Evolutionary conservation across 2,113 vertebrate genomes (phyloP).

Genomic region (Aldabrachelys gigantea): DNA sequence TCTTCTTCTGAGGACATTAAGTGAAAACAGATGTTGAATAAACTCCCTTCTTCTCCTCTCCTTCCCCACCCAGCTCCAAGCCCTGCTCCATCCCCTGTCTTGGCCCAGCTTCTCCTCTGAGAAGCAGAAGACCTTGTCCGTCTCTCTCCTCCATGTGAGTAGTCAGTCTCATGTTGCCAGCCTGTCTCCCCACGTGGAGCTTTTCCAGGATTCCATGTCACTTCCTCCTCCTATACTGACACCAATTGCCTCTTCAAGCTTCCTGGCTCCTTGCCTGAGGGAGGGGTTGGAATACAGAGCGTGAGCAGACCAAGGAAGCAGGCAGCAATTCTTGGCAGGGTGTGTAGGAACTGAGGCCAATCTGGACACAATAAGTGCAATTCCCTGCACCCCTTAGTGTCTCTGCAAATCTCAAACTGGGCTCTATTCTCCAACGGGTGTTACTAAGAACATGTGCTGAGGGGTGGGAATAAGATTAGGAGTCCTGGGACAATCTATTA

Average conservation of each 20-base stretch:
- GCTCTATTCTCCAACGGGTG: rapidly evolving
- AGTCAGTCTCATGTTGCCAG: not conserved
- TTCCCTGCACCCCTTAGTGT: not conserved
- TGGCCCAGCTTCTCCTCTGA: not conserved
- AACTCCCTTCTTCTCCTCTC: not conserved
- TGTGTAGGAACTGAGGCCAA: not conserved
- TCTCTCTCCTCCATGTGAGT: no score
- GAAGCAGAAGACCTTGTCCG: not conserved
- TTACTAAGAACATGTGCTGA: not conserved
- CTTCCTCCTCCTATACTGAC: not conserved
- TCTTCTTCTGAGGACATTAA: not conserved
- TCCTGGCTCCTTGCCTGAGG: not conserved
- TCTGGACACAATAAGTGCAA: not conserved
- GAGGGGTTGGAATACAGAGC: not conserved
- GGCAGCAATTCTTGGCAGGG: not conserved
- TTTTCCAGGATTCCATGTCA: not conserved
- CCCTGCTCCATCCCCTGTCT: not conserved
- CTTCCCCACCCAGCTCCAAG: not conserved
- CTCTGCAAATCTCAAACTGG: not conserved
- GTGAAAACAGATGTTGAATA: not conserved
- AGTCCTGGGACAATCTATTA: not conserved
- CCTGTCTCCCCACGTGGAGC: no score
- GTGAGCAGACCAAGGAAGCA: not conserved
- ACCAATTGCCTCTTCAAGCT: not conserved
- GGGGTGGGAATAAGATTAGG: rapidly evolving